Evolutionary conservation across 2,797 vertebrate species (phyloP), one percentile per base, ranked within the genome.

Genomic region (Dicrostonyx torquatus): DNA sequence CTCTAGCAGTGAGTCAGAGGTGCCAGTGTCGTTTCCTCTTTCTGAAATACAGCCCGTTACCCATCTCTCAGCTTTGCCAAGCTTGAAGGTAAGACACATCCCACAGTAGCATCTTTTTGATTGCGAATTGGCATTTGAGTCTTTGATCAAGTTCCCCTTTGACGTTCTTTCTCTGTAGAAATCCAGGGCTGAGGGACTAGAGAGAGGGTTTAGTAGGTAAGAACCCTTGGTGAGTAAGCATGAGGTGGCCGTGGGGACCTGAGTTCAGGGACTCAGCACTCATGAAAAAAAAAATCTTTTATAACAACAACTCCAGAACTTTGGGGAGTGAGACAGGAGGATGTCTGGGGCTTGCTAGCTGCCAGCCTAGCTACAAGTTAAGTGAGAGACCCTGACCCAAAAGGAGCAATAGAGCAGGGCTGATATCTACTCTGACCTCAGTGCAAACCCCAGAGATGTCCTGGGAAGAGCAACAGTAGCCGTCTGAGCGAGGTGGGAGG

Each of bases 1-100:
- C 77, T 95, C 80, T 68, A 95, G 96, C 79, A 82, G 68, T 91
- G 95, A 91, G 58, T 58, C 34, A 9, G 72, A 50, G 10, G 37
- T 55, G 58, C 84, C 87, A 50, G 17, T 53, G 83, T 92, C 58
- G 48, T 72, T 75, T 43, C 34, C 6, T 2, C 17, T 29, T 26
- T 89, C 37, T 8, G 0, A 53, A 29, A 43, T 14, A 22, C 8
- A 48, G 83, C 31, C 93, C 14, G 3, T 84, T 72, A 76, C 64
- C 14, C 6, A 26, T 76, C 75, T 22, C 34, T 75, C 55, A 9
- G 50, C 86, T 88, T 64, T 86, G 87, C 70, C 95, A 89, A 58
- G 58, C 53, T 80, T 60, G 0, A 14, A 66, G 70, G 48, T 64
- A 53, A 86, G 89, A 76, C 62, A 10, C 10, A 7, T 2, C 58